Percentiles rank a stretch among this genome's conserved stretches.
Conservation (phyloP, 2,797 vertebrate genomes). For the Lepidocolaptes lacrymiger region DNA sequence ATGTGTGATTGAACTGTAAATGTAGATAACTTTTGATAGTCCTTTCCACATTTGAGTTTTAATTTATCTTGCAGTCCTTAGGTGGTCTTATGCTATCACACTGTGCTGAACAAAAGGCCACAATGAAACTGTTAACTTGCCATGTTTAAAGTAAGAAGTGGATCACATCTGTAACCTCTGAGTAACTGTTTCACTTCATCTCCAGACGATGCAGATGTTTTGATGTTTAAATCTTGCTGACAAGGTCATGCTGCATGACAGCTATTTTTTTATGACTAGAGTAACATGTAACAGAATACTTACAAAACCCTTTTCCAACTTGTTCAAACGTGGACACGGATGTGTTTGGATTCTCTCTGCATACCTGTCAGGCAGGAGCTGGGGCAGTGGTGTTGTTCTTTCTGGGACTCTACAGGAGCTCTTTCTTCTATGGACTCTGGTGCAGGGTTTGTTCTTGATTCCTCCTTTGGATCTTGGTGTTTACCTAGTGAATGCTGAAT, state of each 20-base stretch:
- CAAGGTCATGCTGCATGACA: not conserved
- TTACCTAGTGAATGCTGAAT: not conserved
- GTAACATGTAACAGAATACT: not conserved
- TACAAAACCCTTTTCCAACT: not conserved
- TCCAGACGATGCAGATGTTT: not conserved
- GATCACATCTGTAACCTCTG: not conserved
- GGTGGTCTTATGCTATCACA: not conserved
- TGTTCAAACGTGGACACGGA: not conserved
- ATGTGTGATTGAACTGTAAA: slow-evolving; percentile 66
- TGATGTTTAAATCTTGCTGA: not conserved
- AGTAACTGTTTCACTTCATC: slow-evolving; percentile 4
- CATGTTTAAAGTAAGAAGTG: not conserved
- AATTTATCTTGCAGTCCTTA: slow-evolving; percentile 38
- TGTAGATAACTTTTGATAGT: slow-evolving; percentile 65
- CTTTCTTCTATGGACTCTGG: not conserved
- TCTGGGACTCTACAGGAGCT: slow-evolving; percentile 66
- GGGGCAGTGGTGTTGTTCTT: not conserved
- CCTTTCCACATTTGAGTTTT: slow-evolving; percentile 64
- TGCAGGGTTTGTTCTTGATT: not conserved
- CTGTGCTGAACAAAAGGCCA: slow-evolving; percentile 15
- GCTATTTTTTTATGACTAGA: not conserved
- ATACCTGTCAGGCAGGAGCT: not conserved
- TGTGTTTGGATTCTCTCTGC: not conserved
- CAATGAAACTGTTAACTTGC: not conserved
- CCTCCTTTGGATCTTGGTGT: not conserved